Base-by-base conservation (phyloP, 2,888 invertebrate genomes). In the Mythimna impura region DNA sequence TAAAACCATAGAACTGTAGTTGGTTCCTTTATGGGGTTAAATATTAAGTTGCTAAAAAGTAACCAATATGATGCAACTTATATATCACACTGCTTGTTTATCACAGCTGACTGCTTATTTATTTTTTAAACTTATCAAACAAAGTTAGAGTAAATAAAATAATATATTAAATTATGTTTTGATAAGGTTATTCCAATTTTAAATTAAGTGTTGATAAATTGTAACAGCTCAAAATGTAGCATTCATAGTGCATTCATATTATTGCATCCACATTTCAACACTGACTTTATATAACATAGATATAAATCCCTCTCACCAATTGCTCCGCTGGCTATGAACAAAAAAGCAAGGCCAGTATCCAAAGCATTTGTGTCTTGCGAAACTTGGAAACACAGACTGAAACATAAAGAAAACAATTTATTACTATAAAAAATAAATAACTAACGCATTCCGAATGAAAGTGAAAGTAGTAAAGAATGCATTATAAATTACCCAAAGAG, bases 271-370 rank as follows among this genome's bases (percentile, higher is more conserved):
- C 47, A 84, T 87, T 87, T 82, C 86, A 76, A 76, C 81, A 87
- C 67, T 80, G 80, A 73, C 74, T 89, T 87, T 89, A 89, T 85
- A 87, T 91, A 90, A 89, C 78, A 80, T 66, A 89, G 77, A 86
- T 79, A 90, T 79, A 87, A 89, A 85, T 90, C 86, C 90, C 91
- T 90, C 95, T 95, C 89, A 96, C 96, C 95, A 89, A 95, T 91
- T 89, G 91, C 92, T 89, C 93, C 95, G 89, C 96, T 95, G 88
- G 92, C 93, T 88, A 94, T 85, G 83, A 94, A 94, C 89, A 96
- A 91, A 90, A 95, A 92, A 86, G 93, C 94, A 93, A 96, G 94
- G 91, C 95, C 93, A 90, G 91, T 92, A 80, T 93, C 93, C 86
- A 95, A 91, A 82, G 92, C 93, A 88, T 91, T 92, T 78, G 92